Base-by-base conservation (phyloP, 2,113 vertebrate species). In the Pterocles gutturalis region DNA sequence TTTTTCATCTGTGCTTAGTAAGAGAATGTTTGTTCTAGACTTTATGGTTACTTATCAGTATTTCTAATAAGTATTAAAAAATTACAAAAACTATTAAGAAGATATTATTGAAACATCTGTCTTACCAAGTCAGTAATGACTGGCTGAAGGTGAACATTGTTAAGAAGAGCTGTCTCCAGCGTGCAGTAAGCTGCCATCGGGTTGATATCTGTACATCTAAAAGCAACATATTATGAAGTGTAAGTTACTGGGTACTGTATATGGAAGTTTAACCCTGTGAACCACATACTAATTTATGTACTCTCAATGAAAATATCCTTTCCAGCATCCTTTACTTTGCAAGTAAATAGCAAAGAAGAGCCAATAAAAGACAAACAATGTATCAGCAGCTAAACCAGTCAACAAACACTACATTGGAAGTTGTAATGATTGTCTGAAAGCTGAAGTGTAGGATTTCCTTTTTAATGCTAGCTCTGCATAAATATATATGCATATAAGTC, bases 201-300 rank as follows among this genome's bases (percentile, higher is more conserved):
- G 83, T 99, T 99, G 95, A 99, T 97, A 84, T 99, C 99, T 10
- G 99, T 99, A 96, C 99, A 99, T 48, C 99, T 99, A 54, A n/a
- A 95, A 90, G 34, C 11, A 91, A 85, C 94, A 83, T 46, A 87
- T 62, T 66, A 91, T 4, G 2, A 81, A 29, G 28, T 19, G 4
- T 36, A 71, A 43, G 21, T 67, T 65, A 75, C 1, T 55, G 17
- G 15, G 22, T 73, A 5, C 38, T 46, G 5, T 24, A 71, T 13
- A 28, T 89, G 31, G 36, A 75, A 81, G n/a, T 33, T 77, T 73
- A 89, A 70, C 12, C 18, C 28, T 49, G 8, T 66, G 53, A 83
- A 58, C 36, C 46, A 45, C 11, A 31, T 31, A 20, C 9, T 76
- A 14, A 13, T 80, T 49, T 43, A 60, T 0, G 7, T 54, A 24